Conservation (phyloP, 1,140 invertebrate genomes). For the Nilaparvata lugens region DNA sequence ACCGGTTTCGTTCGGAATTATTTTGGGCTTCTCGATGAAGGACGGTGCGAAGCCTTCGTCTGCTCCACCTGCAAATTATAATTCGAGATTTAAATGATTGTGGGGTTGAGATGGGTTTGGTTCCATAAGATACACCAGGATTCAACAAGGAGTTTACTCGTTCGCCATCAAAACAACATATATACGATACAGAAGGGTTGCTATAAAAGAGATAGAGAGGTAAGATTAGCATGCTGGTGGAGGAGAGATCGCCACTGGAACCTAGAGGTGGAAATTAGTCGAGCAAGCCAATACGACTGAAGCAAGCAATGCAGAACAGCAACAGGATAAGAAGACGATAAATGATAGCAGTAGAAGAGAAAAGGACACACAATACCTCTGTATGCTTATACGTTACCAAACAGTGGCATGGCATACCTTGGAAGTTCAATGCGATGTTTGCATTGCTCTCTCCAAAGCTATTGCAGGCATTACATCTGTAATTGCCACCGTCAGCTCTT, state of each 20-base stretch:
- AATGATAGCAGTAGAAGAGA: not conserved
- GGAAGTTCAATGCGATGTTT: constrained; percentile 98
- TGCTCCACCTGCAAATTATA: constrained; percentile 63
- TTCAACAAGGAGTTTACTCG: not conserved
- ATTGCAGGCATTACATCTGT: constrained; percentile 98
- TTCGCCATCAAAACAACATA: not conserved
- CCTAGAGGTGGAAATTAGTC: constrained; percentile 1
- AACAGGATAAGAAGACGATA: not conserved
- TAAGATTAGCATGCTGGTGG: not conserved
- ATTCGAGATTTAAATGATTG: too few species aligned
- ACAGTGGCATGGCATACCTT: constrained; percentile 56
- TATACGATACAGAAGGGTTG: constrained; percentile 4
- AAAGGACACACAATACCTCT: too few species aligned
- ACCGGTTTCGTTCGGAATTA: constrained; percentile 93
- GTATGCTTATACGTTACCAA: constrained; percentile 5
- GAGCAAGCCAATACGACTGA: not conserved
- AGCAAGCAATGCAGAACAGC: constrained; percentile 1
- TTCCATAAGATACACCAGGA: constrained; percentile 28
- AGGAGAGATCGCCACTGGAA: not conserved
- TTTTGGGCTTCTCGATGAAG: constrained; percentile 93
- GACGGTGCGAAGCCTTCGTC: constrained; percentile 85
- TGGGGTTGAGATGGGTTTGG: constrained; percentile 21
- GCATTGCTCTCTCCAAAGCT: constrained; percentile 97
- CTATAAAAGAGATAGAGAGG: not conserved
- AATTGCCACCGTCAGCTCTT: constrained; percentile 92